phyloP scores from a whole-genome alignment of 1,140 invertebrate species.

The Rhynchophorus ferrugineus region DNA sequence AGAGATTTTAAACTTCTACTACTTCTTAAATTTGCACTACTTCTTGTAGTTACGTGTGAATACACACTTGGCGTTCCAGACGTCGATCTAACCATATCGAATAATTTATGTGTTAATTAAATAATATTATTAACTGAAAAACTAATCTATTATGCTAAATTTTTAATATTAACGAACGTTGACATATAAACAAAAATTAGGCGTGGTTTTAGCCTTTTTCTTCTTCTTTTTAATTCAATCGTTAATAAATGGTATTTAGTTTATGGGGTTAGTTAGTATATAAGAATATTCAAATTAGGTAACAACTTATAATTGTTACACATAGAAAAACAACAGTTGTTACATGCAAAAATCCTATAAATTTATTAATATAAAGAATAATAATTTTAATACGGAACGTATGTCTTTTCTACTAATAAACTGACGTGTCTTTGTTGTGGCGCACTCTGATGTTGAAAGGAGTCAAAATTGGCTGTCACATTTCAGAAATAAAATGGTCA shows the following conservation, averaged over 20 bases:
- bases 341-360: no score
- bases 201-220: background rate
- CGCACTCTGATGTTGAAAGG: constrained; percentile 12
- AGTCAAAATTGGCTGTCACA: background rate
- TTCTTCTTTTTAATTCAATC: no score
- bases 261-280: no score
- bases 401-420: background rate
- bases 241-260: no score
- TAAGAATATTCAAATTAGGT: no score
- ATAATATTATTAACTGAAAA: background rate
- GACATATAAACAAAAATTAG: constrained; percentile 1
- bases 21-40: constrained; percentile 71
- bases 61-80: constrained; percentile 80
- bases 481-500: constrained; percentile 7
- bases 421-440: constrained; percentile 13
- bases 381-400: no score
- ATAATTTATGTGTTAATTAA: constrained; percentile 36
- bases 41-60: constrained; percentile 70
- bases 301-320: no score
- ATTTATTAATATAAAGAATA: no score
- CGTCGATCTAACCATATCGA: constrained; percentile 49
- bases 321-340: no score
- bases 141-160: background rate
- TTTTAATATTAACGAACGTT: background rate
- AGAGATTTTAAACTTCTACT: constrained; percentile 67